Percentiles rank a stretch among this genome's conserved stretches.
phyloP scores from a whole-genome alignment of 2,113 vertebrate genomes.

The Entelurus aequoreus region DNA sequence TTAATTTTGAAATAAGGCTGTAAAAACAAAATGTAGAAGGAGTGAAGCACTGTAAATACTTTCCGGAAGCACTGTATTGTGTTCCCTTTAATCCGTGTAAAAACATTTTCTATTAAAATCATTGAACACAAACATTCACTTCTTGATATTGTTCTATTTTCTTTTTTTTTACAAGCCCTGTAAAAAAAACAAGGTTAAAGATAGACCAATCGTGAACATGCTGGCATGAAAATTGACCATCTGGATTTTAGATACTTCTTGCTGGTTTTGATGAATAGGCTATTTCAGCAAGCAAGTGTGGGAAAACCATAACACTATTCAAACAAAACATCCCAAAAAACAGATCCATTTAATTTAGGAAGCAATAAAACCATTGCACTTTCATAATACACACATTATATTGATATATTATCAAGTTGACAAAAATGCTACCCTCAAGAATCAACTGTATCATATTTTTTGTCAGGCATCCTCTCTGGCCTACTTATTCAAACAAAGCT shows the following conservation, averaged over 20 bases:
- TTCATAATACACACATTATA: slow-evolving; percentile 12
- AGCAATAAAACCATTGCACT: slow-evolving; percentile 4
- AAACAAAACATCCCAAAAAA: background rate
- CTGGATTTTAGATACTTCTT: background rate
- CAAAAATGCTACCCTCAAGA: slow-evolving; percentile 29
- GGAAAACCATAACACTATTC: background rate
- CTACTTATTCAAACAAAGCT: slow-evolving; percentile 36
- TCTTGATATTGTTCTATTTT: background rate
- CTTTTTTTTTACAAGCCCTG: background rate
- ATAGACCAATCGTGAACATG: background rate
- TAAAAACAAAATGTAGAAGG: no score
- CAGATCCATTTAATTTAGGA: slow-evolving; percentile 2
- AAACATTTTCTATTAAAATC: no score
- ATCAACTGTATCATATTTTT: slow-evolving; percentile 37
- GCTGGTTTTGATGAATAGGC: slow-evolving; percentile 7
- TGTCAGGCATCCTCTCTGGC: slow-evolving; percentile 17
- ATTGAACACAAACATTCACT: no score
- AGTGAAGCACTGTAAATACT: no score
- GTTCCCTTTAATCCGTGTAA: no score
- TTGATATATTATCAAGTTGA: slow-evolving; percentile 19
- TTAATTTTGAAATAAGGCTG: no score
- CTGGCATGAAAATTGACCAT: background rate
- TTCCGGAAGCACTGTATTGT: no score
- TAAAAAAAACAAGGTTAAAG: background rate
- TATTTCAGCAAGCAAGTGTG: background rate